Conservation (phyloP, 1,140 invertebrate species). For the Bombus haemorrhoidalis region DNA sequence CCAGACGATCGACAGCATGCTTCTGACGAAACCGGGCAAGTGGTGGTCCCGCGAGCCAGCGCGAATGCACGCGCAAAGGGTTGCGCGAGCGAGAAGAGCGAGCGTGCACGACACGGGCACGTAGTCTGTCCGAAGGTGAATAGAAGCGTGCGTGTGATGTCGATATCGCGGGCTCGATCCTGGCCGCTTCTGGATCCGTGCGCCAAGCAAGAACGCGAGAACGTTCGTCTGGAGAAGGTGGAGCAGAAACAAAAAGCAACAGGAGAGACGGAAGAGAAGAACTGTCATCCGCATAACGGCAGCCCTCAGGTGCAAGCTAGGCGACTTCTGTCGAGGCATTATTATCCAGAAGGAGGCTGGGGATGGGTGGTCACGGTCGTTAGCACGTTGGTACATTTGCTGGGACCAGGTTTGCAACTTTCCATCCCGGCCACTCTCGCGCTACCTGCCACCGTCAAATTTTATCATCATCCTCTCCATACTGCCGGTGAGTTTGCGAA, state of each 20-base stretch:
- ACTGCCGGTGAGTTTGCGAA: slow-evolving; percentile 68
- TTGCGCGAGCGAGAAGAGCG: slow-evolving; percentile 3
- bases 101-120: slow-evolving; percentile 57
- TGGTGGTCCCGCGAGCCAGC: not conserved
- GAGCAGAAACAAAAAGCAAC: not conserved
- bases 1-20: slow-evolving; percentile 53
- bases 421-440: slow-evolving; percentile 80
- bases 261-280: not conserved
- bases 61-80: slow-evolving; percentile 18
- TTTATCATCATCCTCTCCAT: slow-evolving; percentile 70
- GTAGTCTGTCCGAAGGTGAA: slow-evolving; percentile 36
- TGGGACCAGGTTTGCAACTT: slow-evolving; percentile 87
- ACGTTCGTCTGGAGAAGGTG: slow-evolving; percentile 6
- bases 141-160: slow-evolving; percentile 60
- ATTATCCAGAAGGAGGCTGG: slow-evolving; percentile 92
- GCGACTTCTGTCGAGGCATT: slow-evolving; percentile 83
- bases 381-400: slow-evolving; percentile 86
- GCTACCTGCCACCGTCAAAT: slow-evolving; percentile 70
- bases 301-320: slow-evolving; percentile 65
- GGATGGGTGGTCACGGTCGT: slow-evolving; percentile 89
- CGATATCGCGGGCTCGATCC: slow-evolving; percentile 72
- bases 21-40: not conserved
- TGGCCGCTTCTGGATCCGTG: slow-evolving; percentile 69
- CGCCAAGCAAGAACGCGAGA: not conserved
- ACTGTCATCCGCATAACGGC: not conserved